A percentile compares a stretch with the other conserved stretches of the same genome.
Conservation (phyloP, 2,888 invertebrate genomes). For the Melanargia galathea region DNA sequence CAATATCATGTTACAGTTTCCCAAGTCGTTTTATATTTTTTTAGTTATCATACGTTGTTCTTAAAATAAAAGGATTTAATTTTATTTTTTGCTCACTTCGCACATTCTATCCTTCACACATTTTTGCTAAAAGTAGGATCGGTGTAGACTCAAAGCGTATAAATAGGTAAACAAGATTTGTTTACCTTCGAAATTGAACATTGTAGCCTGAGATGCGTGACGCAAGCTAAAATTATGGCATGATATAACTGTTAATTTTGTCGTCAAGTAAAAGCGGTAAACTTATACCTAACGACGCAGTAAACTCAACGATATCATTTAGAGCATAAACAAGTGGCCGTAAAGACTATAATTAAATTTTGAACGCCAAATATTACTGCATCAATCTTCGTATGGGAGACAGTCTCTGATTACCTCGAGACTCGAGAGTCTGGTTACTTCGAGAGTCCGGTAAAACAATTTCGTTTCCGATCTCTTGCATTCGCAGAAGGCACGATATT, state of each 20-base stretch:
- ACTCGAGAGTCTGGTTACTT: slow-evolving; percentile 3
- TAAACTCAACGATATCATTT: slow-evolving; percentile 34
- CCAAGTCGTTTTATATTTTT: too few relatives aligned
- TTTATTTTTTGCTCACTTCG: too few relatives aligned
- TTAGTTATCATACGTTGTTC: too few relatives aligned
- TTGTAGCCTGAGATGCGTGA: neutral
- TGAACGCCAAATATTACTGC: slow-evolving; percentile 31
- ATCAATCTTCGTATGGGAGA: slow-evolving; percentile 19
- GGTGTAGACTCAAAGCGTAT: too few relatives aligned
- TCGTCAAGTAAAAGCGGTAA: slow-evolving; percentile 31
- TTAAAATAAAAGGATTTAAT: too few relatives aligned
- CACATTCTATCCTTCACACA: too few relatives aligned
- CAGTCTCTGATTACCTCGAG: slow-evolving; percentile 15
- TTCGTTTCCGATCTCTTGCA: neutral
- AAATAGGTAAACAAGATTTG: slow-evolving; percentile 8
- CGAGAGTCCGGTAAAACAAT: neutral
- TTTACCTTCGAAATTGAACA: neutral
- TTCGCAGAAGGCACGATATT: too few relatives aligned
- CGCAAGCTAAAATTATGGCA: slow-evolving; percentile 19
- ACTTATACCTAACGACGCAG: slow-evolving; percentile 29
- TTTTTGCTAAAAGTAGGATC: too few relatives aligned
- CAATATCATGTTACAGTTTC: too few relatives aligned
- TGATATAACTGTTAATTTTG: slow-evolving; percentile 29
- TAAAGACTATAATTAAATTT: slow-evolving; percentile 36
- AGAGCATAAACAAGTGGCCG: slow-evolving; percentile 33